phyloP scores from a whole-genome alignment of 2,888 invertebrate genomes.

The Nesidiocoris tenuis region DNA sequence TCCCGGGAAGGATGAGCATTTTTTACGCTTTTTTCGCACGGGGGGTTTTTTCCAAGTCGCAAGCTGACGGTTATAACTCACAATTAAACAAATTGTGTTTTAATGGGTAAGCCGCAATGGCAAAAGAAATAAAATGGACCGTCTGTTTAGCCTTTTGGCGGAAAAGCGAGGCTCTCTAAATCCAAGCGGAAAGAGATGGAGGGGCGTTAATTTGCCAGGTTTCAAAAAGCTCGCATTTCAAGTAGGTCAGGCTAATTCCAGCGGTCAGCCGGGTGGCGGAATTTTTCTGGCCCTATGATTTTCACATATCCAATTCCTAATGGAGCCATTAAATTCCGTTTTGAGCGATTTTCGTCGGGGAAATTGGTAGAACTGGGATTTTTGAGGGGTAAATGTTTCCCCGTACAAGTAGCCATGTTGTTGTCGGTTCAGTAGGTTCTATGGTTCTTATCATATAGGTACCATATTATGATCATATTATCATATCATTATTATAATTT shows the following conservation, averaged over 20 bases:
- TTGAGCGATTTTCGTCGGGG: too few species aligned
- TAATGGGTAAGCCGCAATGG: constrained; percentile 27
- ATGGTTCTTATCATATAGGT: too few species aligned
- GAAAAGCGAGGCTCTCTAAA: background rate
- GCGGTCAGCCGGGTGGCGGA: too few species aligned
- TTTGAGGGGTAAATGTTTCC: too few species aligned
- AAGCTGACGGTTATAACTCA: constrained; percentile 33
- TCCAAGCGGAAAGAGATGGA: background rate
- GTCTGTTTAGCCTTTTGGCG: background rate
- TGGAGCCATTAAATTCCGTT: too few species aligned
- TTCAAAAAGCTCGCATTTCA: background rate
- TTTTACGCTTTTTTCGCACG: background rate
- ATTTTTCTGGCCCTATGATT: too few species aligned
- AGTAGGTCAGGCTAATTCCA: background rate
- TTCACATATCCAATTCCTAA: background rate
- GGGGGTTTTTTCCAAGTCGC: background rate
- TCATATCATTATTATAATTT: too few species aligned
- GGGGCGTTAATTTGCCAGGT: background rate
- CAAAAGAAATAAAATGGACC: background rate
- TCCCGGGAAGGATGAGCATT: background rate
- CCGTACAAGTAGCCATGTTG: too few species aligned
- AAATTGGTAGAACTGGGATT: too few species aligned
- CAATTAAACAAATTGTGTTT: constrained; percentile 44
- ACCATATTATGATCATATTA: too few species aligned
- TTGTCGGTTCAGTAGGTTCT: too few species aligned